Base-by-base conservation (phyloP, 2,888 invertebrate genomes). In the Platypus cylindrus region DNA sequence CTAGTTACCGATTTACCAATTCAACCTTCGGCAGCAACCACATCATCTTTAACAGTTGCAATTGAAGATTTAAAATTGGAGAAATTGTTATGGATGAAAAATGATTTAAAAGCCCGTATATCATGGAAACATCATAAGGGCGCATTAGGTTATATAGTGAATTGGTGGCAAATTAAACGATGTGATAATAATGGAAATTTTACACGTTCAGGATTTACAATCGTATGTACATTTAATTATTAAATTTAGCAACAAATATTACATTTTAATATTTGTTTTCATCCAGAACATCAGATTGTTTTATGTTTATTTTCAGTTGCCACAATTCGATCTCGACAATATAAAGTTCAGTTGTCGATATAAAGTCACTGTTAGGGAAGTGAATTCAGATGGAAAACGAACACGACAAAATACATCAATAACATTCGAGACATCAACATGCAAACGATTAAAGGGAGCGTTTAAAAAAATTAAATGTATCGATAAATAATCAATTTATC, bases 341-440 rank as follows among this genome's bases (percentile, higher is more conserved):
- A 53, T 73, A 32, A 65, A 68, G 34, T 73, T 71, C 48, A 61
- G 65, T 37, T 73, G 72, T 59, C 65, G 62, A 44, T 73, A 73
- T 49, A 56, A 60, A 46, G 66, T 73, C 5, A 66, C 65, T 41
- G 67, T 73, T 1, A 67, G 66, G 45, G 65, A 56, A 45, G 48
- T 55, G 12, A 46, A 48, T 5, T 31, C 45, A 11, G 52, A 53
- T 30, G 48, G 50, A 14, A 41, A 47, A n/a, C 58, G 52, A 36
- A 47, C 52, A 1, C 43, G 45, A 5, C 50, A 53, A 9, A 70
- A 70, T 44, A 66, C 71, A 1, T 67, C 67, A 43, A 52, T 71
- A 14, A 56, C 59, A 16, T 62, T 73, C 38, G 61, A 60, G 34
- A 66, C 72, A 15, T 72, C 72, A 14, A 58, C 62, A 32, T 73